Base-by-base conservation (phyloP, 2,888 invertebrate genomes). In the Neoscelio sp. region DNA sequence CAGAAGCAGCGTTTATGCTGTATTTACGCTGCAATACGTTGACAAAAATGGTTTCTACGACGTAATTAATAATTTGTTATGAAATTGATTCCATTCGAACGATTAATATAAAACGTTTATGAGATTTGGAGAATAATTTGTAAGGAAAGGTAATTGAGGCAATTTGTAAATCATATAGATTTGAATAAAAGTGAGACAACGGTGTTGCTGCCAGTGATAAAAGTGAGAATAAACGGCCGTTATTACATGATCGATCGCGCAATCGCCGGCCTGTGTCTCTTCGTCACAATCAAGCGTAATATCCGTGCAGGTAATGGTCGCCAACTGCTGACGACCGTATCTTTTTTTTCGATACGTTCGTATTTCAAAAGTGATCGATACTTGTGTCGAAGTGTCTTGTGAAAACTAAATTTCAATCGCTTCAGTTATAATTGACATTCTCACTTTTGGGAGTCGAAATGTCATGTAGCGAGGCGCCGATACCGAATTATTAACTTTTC, bases 281-380 rank as follows among this genome's bases (percentile, higher is more conserved):
- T 28, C 44, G 38, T 64, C 44, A 54, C 62, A 73, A 62, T 73
- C 62, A 64, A 73, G 28, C 73, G 64, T 35, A 46, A 64, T 73
- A 54, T 71, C 62, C 73, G 56, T 54, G 38, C 52, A 54, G 62
- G 46, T 73, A 64, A 64, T 73, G 40, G 64, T 13, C 28, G 73
- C 46, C 46, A 64, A 73, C 64, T 64, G 46, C 56, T 50, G 42
- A 50, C 10, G 28, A 38, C 26, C 30, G 3, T 20, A 12, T 46
- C 30, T n/a, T 46, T 58, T 56, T 68, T 58, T 50, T 13, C 23
- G 15, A 30, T 40, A 28, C 33, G 23, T 15, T 48, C 23, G 23
- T 12, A 12, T 28, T 33, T 12, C n/a, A 52, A 52, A 65, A 52
- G 40, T 65, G 42, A 65, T 65, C 65, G 50, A 65, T 65, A 65